Evolutionary conservation across 2,888 invertebrate genomes (phyloP).

Genomic region (Meiosimyza decipiens): DNA sequence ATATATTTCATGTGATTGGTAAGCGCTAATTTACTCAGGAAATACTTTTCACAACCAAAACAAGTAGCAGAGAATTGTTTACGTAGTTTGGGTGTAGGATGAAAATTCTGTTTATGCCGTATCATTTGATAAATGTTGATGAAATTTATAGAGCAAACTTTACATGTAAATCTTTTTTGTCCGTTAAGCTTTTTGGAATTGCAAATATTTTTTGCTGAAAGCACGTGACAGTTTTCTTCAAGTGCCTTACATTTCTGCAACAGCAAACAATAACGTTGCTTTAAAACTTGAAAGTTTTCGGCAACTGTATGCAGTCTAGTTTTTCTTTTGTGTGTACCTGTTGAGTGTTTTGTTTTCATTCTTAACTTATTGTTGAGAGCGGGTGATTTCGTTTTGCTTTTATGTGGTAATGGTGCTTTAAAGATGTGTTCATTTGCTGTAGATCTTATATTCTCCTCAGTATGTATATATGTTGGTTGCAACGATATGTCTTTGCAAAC

Average conservation of each 20-base stretch:
- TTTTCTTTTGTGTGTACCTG: neutral
- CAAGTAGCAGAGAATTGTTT: slow-evolving; percentile 50
- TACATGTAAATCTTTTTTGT: slow-evolving; percentile 37
- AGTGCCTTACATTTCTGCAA: slow-evolving; percentile 48
- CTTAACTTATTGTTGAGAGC: slow-evolving; percentile 17
- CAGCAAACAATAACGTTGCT: slow-evolving; percentile 47
- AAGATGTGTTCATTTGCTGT: neutral
- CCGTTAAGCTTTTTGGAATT: slow-evolving; percentile 12
- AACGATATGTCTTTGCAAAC: neutral
- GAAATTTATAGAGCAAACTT: slow-evolving; percentile 35
- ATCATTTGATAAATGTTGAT: slow-evolving; percentile 46
- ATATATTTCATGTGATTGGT: slow-evolving; percentile 63
- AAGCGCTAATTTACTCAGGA: slow-evolving; percentile 57
- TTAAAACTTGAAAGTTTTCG: slow-evolving; percentile 47
- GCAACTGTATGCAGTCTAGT: neutral
- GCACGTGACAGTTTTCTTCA: slow-evolving; percentile 16
- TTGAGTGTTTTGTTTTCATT: neutral
- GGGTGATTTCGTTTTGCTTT: neutral
- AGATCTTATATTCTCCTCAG: neutral
- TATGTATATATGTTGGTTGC: neutral
- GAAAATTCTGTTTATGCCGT: slow-evolving; percentile 48
- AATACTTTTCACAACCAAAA: slow-evolving; percentile 55
- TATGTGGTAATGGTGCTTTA: neutral
- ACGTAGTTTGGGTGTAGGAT: slow-evolving; percentile 37
- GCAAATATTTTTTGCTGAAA: neutral